Base-by-base conservation (phyloP, 2,888 invertebrate species). In the Harpalus rubripes region DNA sequence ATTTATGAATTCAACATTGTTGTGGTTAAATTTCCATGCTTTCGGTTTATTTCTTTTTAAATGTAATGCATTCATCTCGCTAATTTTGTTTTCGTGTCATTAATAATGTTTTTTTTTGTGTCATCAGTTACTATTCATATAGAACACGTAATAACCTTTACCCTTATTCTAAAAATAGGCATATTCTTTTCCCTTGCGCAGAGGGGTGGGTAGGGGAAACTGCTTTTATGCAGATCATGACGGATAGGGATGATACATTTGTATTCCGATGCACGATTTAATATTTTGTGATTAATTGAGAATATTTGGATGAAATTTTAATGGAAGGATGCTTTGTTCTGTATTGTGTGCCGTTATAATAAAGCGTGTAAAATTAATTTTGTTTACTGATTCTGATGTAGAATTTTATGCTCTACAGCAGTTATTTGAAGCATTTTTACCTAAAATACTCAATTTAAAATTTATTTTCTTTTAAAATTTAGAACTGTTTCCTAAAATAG, bases 121-220 rank as follows among this genome's bases (percentile, higher is more conserved):
- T 41, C 72, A 41, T 74, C 44, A 74, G 44, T 12, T 44, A 12
- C 16, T 18, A 74, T 44, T 44, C 72, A 41, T 41, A 74, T 32
- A 74, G 44, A 74, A 44, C 72, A 44, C 72, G 44, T 18, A 72
- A 44, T 74, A 74, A 74, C 72, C 72, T 74, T 74, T 74, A 44
- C 72, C 72, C 44, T 32, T 74, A 16, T 74, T 74, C 72, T 74
- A 74, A 74, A 74, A 74, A 74, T 74, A 74, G 41, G 41, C 41
- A 74, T 74, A 74, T 74, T 41, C 72, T 41, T 44, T 52, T 74
- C 16, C 72, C 44, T 8, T 44, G 1, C 44, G 44, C 16, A 32
- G 12, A 7, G 18, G 41, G 72, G 44, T 44, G 44, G 68, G 22
- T 5, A 32, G 59, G 56, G 56, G 56, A 56, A n/a, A 56, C n/a